Conservation (phyloP, 92 coral and sea anemone genomes). For the Plumapathes pennacea region DNA sequence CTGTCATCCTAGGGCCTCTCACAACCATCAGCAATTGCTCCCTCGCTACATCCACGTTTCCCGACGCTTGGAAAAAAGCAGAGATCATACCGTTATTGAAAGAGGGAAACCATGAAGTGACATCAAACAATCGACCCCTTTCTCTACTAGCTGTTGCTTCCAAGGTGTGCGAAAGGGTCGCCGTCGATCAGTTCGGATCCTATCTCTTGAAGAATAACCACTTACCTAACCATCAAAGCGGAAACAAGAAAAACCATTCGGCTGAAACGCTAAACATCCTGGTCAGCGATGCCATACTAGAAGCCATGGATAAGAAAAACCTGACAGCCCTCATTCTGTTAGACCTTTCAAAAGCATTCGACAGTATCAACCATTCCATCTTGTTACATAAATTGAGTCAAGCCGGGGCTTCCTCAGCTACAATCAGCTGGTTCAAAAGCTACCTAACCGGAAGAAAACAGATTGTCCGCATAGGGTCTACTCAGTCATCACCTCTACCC, state of each 20-base stretch:
- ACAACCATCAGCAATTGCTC: constrained; percentile 43
- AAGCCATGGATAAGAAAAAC: constrained; percentile 7
- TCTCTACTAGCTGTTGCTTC: constrained; percentile 41
- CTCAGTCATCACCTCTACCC: constrained; percentile 10
- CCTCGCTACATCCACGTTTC: constrained; percentile 32
- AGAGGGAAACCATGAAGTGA: constrained; percentile 32
- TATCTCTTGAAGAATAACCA: constrained; percentile 6
- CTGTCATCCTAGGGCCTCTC: constrained; percentile 46
- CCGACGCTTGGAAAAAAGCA: constrained; percentile 42
- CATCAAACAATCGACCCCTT: constrained; percentile 46
- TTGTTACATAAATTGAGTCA: neutral
- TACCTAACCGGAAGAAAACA: constrained; percentile 32
- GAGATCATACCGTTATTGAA: constrained; percentile 52
- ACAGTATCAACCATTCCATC: constrained; percentile 6
- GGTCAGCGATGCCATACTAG: neutral
- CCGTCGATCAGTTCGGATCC: constrained; percentile 30
- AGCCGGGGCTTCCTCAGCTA: constrained; percentile 4
- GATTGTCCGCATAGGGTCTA: constrained; percentile 42
- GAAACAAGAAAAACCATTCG: neutral
- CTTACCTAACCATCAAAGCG: neutral
- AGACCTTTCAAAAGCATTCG: constrained; percentile 17
- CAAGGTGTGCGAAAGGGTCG: constrained; percentile 53
- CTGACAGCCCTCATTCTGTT: constrained; percentile 7
- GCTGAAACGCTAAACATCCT: constrained; percentile 4
- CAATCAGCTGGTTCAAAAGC: constrained; percentile 21